Base-by-base conservation (phyloP, 2,797 vertebrate species). In the Gallinago solitaria region DNA sequence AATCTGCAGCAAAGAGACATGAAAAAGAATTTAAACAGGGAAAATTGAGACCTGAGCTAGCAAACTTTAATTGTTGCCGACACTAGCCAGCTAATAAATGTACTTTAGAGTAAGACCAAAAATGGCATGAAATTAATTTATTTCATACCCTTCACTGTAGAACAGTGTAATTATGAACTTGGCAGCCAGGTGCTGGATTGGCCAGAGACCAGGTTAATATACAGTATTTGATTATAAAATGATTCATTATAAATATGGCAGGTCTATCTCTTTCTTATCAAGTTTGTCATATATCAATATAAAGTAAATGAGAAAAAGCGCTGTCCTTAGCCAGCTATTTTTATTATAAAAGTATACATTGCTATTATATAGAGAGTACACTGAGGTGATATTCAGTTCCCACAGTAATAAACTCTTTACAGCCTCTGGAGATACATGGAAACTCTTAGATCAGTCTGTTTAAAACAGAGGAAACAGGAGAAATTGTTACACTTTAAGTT, bases 51-150 rank as follows among this genome's bases (percentile, higher is more conserved):
- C 81, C 78, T 77, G 56, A 80, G 89, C 79, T 90, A 87, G 24
- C 30, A 76, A 83, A 94, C 75, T 87, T 81, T 74, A 88, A 95
- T 94, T 83, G 82, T 95, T 92, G 50, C 89, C 2, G 5, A 85
- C 32, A 47, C 60, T 81, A 91, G 71, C 84, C 94, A 96, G 75
- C 87, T 85, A 91, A 95, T 92, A 92, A 94, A 96, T 61, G 59
- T 57, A 84, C 69, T 96, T 97, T 79, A 93, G 77, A 19, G 39
- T 83, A 75, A 87, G 61, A 96, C 51, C 89, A 91, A 89, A 96
- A 97, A 93, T 87, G 65, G 51, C 68, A 94, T 87, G 83, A 94
- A 96, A 96, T 80, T 95, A 96, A 97, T 95, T 94, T 95, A 89
- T 95, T 94, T 93, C 84, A 51, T 87, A 91, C 51, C 43, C 80